Evolutionary conservation across 1,140 invertebrate species (phyloP).

Genomic region (Diorhabda carinulata): DNA sequence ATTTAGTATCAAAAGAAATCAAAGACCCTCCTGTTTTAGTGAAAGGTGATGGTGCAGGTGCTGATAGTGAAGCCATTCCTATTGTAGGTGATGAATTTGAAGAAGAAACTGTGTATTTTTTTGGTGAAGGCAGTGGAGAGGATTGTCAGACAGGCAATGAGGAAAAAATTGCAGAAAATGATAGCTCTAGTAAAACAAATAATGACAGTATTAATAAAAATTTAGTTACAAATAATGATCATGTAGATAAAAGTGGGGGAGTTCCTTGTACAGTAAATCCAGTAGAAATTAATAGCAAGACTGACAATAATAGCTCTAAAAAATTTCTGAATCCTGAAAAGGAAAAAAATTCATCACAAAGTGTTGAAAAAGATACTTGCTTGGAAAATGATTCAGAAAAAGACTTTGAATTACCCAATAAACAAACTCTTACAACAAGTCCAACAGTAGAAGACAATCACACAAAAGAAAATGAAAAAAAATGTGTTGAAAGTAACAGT

Average conservation of each 20-base stretch:
- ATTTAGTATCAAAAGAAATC: conserved; percentile 8
- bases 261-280: conserved; percentile 18
- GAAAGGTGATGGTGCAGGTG: conserved; percentile 68
- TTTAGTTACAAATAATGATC: conserved; percentile 8
- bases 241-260: conserved; percentile 6
- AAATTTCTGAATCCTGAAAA: conserved; percentile 15
- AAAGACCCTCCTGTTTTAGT: conserved; percentile 53
- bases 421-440: no score
- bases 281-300: conserved; percentile 30
- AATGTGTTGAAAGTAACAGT: no score
- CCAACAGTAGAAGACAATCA: no score
- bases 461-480: no score
- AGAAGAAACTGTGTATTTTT: conserved; percentile 70
- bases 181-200: conserved; percentile 4
- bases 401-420: no score
- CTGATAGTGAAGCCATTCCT: conserved; percentile 45
- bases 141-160: conserved; percentile 51
- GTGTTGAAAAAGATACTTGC: no score
- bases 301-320: conserved; percentile 25
- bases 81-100: conserved; percentile 62
- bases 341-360: no score
- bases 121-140: conserved; percentile 65
- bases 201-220: conserved; percentile 17
- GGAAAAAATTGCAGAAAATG: conserved; percentile 9
- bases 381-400: no score